A percentile compares a stretch with the other conserved stretches of the same genome.
phyloP scores from a whole-genome alignment of 1,140 invertebrate species.

The Zaprionus vittiger region DNA sequence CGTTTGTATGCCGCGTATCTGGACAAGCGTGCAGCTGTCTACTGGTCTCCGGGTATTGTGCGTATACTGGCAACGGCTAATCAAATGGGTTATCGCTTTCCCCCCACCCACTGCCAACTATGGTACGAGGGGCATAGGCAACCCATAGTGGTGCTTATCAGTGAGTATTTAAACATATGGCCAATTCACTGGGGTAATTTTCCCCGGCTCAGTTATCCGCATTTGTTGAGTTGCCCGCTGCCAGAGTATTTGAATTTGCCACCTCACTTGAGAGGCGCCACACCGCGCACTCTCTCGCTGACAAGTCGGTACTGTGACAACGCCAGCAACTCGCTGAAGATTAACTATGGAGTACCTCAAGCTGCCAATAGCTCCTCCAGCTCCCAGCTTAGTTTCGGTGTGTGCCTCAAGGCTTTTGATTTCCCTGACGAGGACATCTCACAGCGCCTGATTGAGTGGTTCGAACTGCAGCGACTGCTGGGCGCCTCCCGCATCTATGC shows the following conservation, averaged over 20 bases:
- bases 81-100: constrained; percentile 89
- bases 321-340: constrained; percentile 91
- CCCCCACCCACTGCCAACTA: constrained; percentile 91
- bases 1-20: constrained; percentile 95
- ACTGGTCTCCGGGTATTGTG: constrained; percentile 85
- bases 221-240: constrained; percentile 90
- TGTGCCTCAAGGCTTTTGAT: constrained; percentile 96
- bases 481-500: constrained; percentile 96
- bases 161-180: constrained; percentile 96
- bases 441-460: constrained; percentile 95
- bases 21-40: constrained; percentile 88
- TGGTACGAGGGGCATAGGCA: constrained; percentile 93
- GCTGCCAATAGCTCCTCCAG: background rate
- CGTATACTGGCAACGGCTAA: constrained; percentile 94
- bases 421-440: constrained; percentile 95
- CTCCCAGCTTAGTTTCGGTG: constrained; percentile 91
- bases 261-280: constrained; percentile 85
- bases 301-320: constrained; percentile 91
- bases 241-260: background rate
- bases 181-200: constrained; percentile 95
- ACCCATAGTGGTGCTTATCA: constrained; percentile 89
- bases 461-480: constrained; percentile 92
- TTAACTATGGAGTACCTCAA: constrained; percentile 87
- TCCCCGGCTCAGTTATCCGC: constrained; percentile 93
- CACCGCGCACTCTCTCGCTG: constrained; percentile 91